These are phyloP conservation scores for Meda fulgida DNA, from an alignment of 2,797 vertebrate species.

Conservation along the genomic window DNA sequence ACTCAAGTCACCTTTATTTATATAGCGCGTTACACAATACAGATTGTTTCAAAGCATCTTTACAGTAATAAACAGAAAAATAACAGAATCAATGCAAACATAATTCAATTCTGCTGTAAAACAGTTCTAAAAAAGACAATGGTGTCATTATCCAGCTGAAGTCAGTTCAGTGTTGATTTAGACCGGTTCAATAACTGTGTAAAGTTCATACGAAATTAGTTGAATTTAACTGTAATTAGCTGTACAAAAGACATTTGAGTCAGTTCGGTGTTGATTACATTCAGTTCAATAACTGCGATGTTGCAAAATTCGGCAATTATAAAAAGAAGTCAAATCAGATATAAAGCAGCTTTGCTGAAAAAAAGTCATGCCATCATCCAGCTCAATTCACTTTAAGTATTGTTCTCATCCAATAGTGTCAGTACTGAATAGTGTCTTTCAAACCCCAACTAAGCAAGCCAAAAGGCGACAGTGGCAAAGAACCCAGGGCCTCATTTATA, in stretches of 20 bases:
- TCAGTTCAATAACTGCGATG: not conserved
- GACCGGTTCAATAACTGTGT: not conserved
- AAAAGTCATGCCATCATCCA: not conserved
- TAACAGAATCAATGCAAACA: not conserved
- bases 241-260: not conserved
- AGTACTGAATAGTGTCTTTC: too few species aligned
- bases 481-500: too few species aligned
- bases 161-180: not conserved
- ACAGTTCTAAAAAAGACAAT: not conserved
- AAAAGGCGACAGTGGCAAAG: too few species aligned
- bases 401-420: too few species aligned
- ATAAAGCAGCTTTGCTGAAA: not conserved
- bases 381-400: not conserved
- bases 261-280: not conserved
- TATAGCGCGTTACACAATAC: not conserved
- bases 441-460: too few species aligned
- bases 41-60: not conserved
- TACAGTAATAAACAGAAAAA: not conserved
- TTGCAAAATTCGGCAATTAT: not conserved
- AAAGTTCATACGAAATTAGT: not conserved
- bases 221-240: not conserved
- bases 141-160: not conserved
- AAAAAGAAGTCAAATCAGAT: not conserved
- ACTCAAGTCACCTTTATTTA: not conserved
- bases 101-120: not conserved